Base-by-base conservation (phyloP, 2,113 vertebrate genomes). In the Perognathus longimembris region DNA sequence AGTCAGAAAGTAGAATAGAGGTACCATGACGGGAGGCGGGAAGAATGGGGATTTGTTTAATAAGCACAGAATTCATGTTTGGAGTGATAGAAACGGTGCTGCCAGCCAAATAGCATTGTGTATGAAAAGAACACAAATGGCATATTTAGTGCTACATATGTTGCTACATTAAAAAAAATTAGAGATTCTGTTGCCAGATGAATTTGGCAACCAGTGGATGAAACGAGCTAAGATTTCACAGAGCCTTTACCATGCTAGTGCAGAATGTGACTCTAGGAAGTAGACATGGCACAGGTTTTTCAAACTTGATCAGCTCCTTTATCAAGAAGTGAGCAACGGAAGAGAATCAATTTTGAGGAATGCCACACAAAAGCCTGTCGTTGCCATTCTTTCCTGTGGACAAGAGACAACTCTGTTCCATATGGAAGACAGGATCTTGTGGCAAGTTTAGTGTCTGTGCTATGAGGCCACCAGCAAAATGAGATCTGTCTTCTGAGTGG, bases 311-410 rank as follows among this genome's bases (percentile, higher is more conserved):
- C 36, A 34, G 71, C 90, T 67, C 66, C 36, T 61, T 34, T 61
- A 32, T 83, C 77, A 67, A 45, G 69, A 34, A 64, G 70, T 28
- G 5, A 38, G 18, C 42, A 85, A 36, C 59, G 50, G 34, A 57
- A 83, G 45, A 82, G 57, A 91, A n/a, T 38, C 38, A 40, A 40
- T 12, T 82, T 82, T 89, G 81, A 66, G 78, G 87, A 83, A 15
- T 77, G 38, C 42, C 83, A 38, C 42, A n/a, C 24, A 32, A 77
- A 10, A 22, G 20, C 50, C 64, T n/a, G 36, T 38, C 28, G 74
- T 6, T 59, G 42, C 42, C 24, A 30, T 42, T 66, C 50, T 57
- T 70, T 70, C 40, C 26, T 89, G 30, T 38, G 66, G 18, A 18
- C n/a, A 50, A 70, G 45, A 64, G 26, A 6, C 69, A 82, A 76